phyloP scores from a whole-genome alignment of 2,888 invertebrate species.

The Lasiommata megera region DNA sequence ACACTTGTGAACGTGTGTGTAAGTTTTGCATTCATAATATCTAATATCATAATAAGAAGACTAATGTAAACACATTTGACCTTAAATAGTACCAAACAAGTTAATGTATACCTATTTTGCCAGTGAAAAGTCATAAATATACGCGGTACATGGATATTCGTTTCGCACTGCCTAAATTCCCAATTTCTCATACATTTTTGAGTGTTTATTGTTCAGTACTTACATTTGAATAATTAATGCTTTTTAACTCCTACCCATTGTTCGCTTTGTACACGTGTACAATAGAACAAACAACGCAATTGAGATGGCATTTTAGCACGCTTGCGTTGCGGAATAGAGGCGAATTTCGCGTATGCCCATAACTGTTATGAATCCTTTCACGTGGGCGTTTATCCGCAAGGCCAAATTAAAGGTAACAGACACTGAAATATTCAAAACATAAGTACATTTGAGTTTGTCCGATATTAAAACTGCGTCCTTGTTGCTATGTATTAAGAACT shows the following conservation, averaged over 20 bases:
- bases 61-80: no score
- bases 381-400: neutral
- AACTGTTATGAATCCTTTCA: neutral
- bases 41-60: no score
- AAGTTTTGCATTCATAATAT: no score
- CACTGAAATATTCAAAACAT: constrained; percentile 25
- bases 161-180: no score
- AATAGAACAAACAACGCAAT: neutral
- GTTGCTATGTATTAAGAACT: neutral
- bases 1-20: no score
- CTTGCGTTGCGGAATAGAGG: neutral
- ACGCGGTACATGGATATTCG: no score
- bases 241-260: constrained; percentile 2
- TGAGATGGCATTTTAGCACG: neutral
- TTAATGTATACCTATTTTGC: no score
- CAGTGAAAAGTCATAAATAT: no score
- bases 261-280: neutral
- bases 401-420: constrained; percentile 23
- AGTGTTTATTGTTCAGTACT: neutral
- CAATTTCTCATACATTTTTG: neutral
- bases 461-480: neutral
- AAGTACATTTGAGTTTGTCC: constrained; percentile 5
- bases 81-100: no score
- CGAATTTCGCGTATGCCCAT: neutral
- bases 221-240: constrained; percentile 7